Evolutionary conservation across 35 echinoderm and acorn worm genomes (phyloP), one percentile per base, ranked within the genome.

Genomic region (Apostichopus japonicus): DNA sequence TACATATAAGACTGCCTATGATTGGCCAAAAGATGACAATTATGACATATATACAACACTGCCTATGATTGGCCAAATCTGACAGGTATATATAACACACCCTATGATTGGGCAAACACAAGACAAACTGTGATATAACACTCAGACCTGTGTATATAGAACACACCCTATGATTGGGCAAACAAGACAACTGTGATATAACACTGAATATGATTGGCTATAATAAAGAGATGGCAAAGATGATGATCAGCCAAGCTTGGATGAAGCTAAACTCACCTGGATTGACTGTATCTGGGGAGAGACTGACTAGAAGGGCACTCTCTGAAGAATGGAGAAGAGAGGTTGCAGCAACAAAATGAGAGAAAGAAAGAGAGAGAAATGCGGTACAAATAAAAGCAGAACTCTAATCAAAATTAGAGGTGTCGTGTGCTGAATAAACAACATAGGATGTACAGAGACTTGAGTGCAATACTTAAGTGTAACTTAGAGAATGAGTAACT

Each of bases 291-390:
- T 84, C 80, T 84, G 80, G 80, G 80, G 80, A 84, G 53, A 84
- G 80, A 84, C 80, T 84, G 55, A 84, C 52, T 21, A 84, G 80
- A 84, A 84, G 80, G 55, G 80, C 80, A 84, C 14, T 84, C 56
- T 84, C 80, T 84, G 80, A 84, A 84, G 80, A 56, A 84, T 53
- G 53, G 53, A 56, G 19, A 23, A 84, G 23, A 84, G 7, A 54
- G 53, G 53, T 19, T 56, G 53, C 80, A 56, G 53, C 8, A 56
- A 84, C 55, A 56, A 84, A 84, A 84, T 56, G 80, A 84, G 80
- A 84, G 53, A 21, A 56, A 84, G 52, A 56, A 56, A 56, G 22
- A 84, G 19, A 84, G 19, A 84, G 44, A 84, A 84, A 19, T 17
- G 5, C 13, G 24, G 13, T 19, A 84, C 8, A 55, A 16, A 84